Evolutionary conservation across 2,888 invertebrate genomes (phyloP).

Genomic region (Cheilosia scutellata): DNA sequence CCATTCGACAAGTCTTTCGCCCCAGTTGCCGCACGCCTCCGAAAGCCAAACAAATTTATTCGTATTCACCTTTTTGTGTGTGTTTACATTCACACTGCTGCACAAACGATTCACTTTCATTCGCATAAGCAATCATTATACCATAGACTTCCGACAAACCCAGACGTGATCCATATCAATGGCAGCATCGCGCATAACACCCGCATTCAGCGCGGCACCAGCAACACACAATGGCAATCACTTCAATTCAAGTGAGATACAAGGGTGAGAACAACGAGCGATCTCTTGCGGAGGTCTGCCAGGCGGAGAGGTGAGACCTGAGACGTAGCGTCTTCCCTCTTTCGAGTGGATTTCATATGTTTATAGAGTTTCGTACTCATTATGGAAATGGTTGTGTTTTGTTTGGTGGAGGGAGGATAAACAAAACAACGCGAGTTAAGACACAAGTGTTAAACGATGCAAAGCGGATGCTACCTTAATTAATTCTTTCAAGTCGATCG

Average conservation of each 20-base stretch:
- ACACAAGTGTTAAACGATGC: conserved; percentile 61
- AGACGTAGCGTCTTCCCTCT: conserved; percentile 18
- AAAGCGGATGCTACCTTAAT: conserved; percentile 70
- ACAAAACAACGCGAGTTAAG: conserved; percentile 16
- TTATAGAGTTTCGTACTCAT: conserved; percentile 45
- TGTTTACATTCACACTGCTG: conserved; percentile 23
- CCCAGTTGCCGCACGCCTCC: neutral
- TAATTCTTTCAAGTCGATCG: conserved; percentile 51
- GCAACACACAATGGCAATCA: conserved; percentile 52
- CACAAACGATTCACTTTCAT: conserved; percentile 46
- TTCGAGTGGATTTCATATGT: conserved; percentile 61
- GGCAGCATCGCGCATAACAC: conserved; percentile 48
- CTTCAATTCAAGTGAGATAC: conserved; percentile 64
- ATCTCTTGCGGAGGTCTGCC: conserved; percentile 64
- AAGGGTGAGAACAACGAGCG: conserved; percentile 61
- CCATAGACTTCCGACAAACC: conserved; percentile 56
- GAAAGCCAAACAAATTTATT: conserved; percentile 35
- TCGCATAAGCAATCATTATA: conserved; percentile 28
- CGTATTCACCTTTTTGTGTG: conserved; percentile 28
- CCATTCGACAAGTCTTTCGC: neutral
- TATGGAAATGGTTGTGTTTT: conserved; percentile 39
- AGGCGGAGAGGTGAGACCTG: conserved; percentile 32
- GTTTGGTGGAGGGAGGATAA: conserved; percentile 21
- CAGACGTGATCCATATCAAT: conserved; percentile 63
- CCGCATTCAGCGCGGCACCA: conserved; percentile 46